Percentiles rank a stretch among this genome's conserved stretches.
phyloP scores from a whole-genome alignment of 1,140 invertebrate genomes.

The Battus philenor region DNA sequence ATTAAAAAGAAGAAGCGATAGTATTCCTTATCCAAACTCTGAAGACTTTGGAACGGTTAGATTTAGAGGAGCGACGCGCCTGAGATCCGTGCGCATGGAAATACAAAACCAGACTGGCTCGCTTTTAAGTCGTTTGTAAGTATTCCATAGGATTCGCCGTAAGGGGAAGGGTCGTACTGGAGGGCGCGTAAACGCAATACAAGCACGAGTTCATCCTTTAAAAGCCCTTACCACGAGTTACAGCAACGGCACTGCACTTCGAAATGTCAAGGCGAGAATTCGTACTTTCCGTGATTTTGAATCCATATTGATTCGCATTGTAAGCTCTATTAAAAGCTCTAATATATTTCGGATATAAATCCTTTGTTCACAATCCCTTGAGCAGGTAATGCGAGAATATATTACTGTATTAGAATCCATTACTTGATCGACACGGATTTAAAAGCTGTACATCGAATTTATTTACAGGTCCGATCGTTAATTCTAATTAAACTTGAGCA shows the following conservation, averaged over 20 bases:
- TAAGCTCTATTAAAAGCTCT: no score
- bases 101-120: conserved; percentile 72
- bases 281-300: no score
- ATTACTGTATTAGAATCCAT: conserved; percentile 37
- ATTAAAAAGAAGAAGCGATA: conserved; percentile 17
- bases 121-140: conserved; percentile 67
- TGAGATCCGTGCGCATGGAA: conserved; percentile 59
- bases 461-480: no score
- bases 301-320: no score
- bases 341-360: conserved; percentile 29
- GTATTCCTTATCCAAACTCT: conserved; percentile 46
- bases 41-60: conserved; percentile 43
- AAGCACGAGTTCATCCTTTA: conserved; percentile 60
- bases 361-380: conserved; percentile 29
- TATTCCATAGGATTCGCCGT: conserved; percentile 71
- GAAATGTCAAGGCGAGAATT: conserved; percentile 23
- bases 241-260: conserved; percentile 27
- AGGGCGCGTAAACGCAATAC: conserved; percentile 68
- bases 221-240: conserved; percentile 53
- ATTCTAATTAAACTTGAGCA: conserved; percentile 26
- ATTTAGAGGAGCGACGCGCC: conserved; percentile 38
- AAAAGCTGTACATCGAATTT: conserved; percentile 1
- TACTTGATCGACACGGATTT: conserved; percentile 32
- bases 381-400: conserved; percentile 35
- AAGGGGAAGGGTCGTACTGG: conserved; percentile 69